These are phyloP conservation scores for Megaleporinus macrocephalus DNA, from an alignment of 2,113 vertebrate species.

Conservation along the genomic window DNA sequence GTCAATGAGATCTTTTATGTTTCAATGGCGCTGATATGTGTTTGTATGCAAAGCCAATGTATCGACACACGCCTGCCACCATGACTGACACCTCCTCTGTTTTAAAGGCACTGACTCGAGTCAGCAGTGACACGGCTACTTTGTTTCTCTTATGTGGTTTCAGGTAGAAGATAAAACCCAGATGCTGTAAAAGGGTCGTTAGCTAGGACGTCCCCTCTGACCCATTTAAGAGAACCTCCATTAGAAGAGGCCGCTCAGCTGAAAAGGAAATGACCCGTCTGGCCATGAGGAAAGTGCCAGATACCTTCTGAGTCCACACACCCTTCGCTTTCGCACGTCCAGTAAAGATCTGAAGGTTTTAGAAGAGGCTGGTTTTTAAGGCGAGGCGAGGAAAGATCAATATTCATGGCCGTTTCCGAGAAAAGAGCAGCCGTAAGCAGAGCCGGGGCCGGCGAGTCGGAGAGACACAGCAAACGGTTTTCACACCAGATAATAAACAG, in stretches of 20 bases:
- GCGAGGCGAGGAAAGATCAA: constrained; percentile 16
- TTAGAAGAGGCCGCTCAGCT: background rate
- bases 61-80: background rate
- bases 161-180: background rate
- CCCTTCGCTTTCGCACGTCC: constrained; percentile 18
- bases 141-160: background rate
- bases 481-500: constrained; percentile 58
- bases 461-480: constrained; percentile 54
- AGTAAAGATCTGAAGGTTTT: constrained; percentile 27
- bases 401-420: constrained; percentile 51
- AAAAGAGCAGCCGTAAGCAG: constrained; percentile 39
- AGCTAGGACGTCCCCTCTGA: background rate
- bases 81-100: background rate
- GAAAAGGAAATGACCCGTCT: background rate
- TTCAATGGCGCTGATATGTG: no score
- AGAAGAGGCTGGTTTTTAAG: constrained; percentile 35
- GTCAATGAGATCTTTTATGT: background rate
- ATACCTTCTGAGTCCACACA: constrained; percentile 1
- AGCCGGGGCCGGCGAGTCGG: constrained; percentile 37
- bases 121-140: background rate
- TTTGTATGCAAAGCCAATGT: background rate
- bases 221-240: background rate
- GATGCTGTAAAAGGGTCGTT: background rate
- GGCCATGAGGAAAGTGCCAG: background rate
- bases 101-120: background rate